Base-by-base conservation (phyloP, 2,113 vertebrate species). In the Tachysurus fulvidraco region DNA sequence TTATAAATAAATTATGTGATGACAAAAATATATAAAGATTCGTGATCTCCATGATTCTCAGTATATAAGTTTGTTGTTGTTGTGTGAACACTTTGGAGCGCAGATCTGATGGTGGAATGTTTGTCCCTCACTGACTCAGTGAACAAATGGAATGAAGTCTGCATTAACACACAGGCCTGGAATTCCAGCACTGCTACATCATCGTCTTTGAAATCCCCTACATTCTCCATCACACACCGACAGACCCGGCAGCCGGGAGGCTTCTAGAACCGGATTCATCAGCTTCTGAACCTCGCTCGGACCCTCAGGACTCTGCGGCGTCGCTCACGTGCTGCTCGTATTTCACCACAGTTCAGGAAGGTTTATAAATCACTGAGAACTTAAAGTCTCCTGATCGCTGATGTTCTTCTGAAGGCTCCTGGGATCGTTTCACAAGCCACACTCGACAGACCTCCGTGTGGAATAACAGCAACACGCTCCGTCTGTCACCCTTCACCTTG, bases 161-260 rank as follows among this genome's bases (percentile, higher is more conserved):
- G 41, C 65, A 10, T 60, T 62, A 78, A 67, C 85, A 73, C 78
- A 46, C 85, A 4, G 60, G 64, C 64, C 77, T 81, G 79, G 79
- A 67, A 86, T 86, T 86, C 85, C 85, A 62, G 85, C 67, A 57
- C 10, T 7, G 65, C 79, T 82, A 82, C 79, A 67, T 86, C 85
- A 82, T 86, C 79, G 55, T 74, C 78, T 55, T 44, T 54, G 50
- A 86, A 86, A 86, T 86, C 86, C 59, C 80, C 80, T 57, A 76
- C 79, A 83, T 83, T 83, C 69, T 62, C 79, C 57, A 87, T 64
- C 85, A 82, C 65, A 50, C 80, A 83, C 28, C 81, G 55, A 41
- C 54, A 54, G 44, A 83, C 69, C 71, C 81, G 21, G 30, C 4
- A 13, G 12, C 44, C 59, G 19, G 8, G 13, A 74, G 74, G 19